Base-by-base conservation (phyloP, 2,888 invertebrate species). In the Noctuana brunneofusca region DNA sequence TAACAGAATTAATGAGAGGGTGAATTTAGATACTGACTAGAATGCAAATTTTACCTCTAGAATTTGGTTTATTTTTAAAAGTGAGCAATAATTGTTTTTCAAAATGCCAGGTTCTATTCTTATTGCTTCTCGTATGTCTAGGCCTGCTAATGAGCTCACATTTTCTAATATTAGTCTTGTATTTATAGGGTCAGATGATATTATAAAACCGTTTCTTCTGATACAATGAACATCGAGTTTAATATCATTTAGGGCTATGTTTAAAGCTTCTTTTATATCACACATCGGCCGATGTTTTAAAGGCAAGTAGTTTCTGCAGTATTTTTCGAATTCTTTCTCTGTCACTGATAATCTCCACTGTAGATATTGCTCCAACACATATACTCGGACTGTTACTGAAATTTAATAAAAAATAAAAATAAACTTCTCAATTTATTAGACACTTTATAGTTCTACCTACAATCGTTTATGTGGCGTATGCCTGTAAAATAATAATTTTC, bases 41-140 rank as follows among this genome's bases (percentile, higher is more conserved):
- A n/a, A 35, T n/a, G 38, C 1, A 16, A 16, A n/a, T 41, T 41
- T 49, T 27, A 92, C 87, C 83, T 92, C 89, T 8, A 96, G 83
- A 66, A 93, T 83, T 49, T 92, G 78, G 63, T 93, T 87, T 22
- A 93, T 93, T 76, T 91, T 84, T 46, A 91, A 67, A 20, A 95
- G 75, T 16, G 93, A 81, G 64, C 91, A 89, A 64, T 93, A 92
- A 54, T 93, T 87, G 57, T 93, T 92, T 83, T 93, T 94, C 54
- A 95, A 79, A 67, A 96, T 91, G 67, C 93, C 94, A 11, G 96
- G 96, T 71, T 93, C 92, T 18, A 76, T 78, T 71, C 78, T 85
- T 35, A 94, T 87, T 32, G 92, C 92, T 12, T 92, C 87, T 62
- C 84, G 83, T 52, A 95, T 91, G 68, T 94, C 90, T 1, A 92